Evolutionary conservation across 2,888 invertebrate species (phyloP).

Genomic region (Acanthoscelides obtectus): DNA sequence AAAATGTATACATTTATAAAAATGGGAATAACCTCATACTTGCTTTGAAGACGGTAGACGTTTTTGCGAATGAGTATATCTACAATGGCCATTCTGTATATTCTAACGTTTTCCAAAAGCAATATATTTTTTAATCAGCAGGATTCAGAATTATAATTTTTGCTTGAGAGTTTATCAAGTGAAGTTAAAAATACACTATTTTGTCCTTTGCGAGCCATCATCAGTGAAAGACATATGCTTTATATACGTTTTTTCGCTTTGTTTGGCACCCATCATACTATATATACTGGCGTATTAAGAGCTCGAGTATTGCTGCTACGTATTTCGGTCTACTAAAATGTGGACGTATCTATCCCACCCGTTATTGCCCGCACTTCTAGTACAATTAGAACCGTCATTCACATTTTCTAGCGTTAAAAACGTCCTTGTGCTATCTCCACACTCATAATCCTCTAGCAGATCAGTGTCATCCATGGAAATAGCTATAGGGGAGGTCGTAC

Average conservation of each 20-base stretch:
- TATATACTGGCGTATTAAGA: not conserved
- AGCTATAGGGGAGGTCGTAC: not conserved
- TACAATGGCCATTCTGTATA: too few species aligned
- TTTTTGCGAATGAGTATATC: too few species aligned
- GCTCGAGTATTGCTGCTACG: conserved; percentile 49
- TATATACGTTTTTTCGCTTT: not conserved
- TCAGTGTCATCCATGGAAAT: not conserved
- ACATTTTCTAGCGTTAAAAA: not conserved
- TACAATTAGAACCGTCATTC: not conserved
- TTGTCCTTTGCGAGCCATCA: not conserved
- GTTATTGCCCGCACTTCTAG: conserved; percentile 26
- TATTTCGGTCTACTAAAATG: conserved; percentile 61
- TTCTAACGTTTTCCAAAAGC: too few species aligned
- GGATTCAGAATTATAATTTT: too few species aligned
- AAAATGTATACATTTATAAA: too few species aligned
- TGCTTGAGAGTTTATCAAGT: not conserved
- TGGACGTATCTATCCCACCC: conserved; percentile 63
- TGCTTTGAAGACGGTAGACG: too few species aligned
- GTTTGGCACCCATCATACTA: conserved; percentile 1
- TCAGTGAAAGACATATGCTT: not conserved
- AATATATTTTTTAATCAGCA: too few species aligned
- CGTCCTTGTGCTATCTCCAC: not conserved
- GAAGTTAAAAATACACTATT: not conserved
- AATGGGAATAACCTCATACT: too few species aligned
- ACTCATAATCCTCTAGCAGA: not conserved